phyloP scores from a whole-genome alignment of 2,888 invertebrate genomes.

The Drosophila algonquin region DNA sequence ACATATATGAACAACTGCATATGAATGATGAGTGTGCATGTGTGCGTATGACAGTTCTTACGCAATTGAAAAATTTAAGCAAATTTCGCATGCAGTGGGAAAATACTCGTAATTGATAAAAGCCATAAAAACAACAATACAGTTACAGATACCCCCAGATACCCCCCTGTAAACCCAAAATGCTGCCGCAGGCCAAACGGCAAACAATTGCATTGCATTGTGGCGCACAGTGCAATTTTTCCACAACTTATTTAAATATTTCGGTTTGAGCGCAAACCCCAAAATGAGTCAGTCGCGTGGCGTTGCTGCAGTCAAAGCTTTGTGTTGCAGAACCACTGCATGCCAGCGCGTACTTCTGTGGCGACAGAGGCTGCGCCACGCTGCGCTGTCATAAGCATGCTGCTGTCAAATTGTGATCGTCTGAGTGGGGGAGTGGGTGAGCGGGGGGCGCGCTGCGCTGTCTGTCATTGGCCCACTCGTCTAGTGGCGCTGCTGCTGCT shows the following conservation, averaged over 20 bases:
- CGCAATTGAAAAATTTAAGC: conserved; percentile 67
- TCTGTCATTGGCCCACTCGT: conserved; percentile 39
- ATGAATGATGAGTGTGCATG: not conserved
- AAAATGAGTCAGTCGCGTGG: conserved; percentile 71
- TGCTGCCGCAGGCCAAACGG: conserved; percentile 17
- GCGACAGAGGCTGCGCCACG: conserved; percentile 33
- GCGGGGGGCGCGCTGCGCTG: too few relatives aligned
- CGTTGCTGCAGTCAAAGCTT: conserved; percentile 15
- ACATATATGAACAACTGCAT: conserved; percentile 2
- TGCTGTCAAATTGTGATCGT: conserved; percentile 39
- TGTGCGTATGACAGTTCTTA: conserved; percentile 58
- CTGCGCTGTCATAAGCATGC: conserved; percentile 38
- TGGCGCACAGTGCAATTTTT: conserved; percentile 39
- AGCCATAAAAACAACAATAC: conserved; percentile 48
- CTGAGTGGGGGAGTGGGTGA: conserved; percentile 9
- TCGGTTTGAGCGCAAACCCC: conserved; percentile 39
- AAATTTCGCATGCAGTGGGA: conserved; percentile 55
- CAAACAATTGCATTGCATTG: conserved; percentile 24
- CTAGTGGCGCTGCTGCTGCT: conserved; percentile 9
- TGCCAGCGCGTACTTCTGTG: conserved; percentile 55
- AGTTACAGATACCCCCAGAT: conserved; percentile 1
- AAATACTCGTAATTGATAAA: conserved; percentile 68
- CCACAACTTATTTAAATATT: conserved; percentile 52
- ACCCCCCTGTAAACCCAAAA: conserved; percentile 10
- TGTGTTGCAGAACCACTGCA: conserved; percentile 40